Base-by-base conservation (phyloP, 1,140 invertebrate species). In the Mya arenaria region DNA sequence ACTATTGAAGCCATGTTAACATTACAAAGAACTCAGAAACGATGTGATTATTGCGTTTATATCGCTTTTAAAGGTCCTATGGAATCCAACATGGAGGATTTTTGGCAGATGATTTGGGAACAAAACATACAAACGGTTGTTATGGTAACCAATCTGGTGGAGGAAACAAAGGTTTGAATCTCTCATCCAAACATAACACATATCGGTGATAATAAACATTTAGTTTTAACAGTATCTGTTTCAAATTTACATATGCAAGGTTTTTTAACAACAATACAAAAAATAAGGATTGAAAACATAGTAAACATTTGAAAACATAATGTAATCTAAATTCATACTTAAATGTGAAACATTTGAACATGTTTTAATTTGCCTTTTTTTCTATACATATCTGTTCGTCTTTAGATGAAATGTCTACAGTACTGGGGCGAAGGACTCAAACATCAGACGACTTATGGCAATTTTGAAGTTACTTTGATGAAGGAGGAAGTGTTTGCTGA, bases 321-420 rank as follows among this genome's bases (percentile, higher is more conserved):
- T 48, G 44, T 10, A 48, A 48, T 48, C 10, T 10, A n/a, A n/a
- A n/a, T n/a, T n/a, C n/a, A n/a, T n/a, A n/a, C n/a, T n/a, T n/a
- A n/a, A n/a, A n/a, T n/a, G n/a, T n/a, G n/a, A n/a, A n/a, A n/a
- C n/a, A n/a, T n/a, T n/a, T n/a, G n/a, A n/a, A n/a, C n/a, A n/a
- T n/a, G n/a, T n/a, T 30, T 2, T 30, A 5, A 25, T 4, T 19
- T 0, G 32, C 23, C 15, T 25, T n/a, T n/a, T n/a, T n/a, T n/a
- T n/a, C 4, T 23, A 28, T 62, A 28, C n/a, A 4, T 3, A 62
- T 17, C 23, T 23, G 28, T 25, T 62, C 36, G 13, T 32, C n/a
- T 94, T 94, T 93, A 97, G 96, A 95, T 96, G 90, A 98, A 98
- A 94, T 99, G 97, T 93, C 97, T 98, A 93, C 97, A 97, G 96